Evolutionary conservation across 2,797 vertebrate genomes (phyloP).

Genomic region (Sphenopsis melanotis): DNA sequence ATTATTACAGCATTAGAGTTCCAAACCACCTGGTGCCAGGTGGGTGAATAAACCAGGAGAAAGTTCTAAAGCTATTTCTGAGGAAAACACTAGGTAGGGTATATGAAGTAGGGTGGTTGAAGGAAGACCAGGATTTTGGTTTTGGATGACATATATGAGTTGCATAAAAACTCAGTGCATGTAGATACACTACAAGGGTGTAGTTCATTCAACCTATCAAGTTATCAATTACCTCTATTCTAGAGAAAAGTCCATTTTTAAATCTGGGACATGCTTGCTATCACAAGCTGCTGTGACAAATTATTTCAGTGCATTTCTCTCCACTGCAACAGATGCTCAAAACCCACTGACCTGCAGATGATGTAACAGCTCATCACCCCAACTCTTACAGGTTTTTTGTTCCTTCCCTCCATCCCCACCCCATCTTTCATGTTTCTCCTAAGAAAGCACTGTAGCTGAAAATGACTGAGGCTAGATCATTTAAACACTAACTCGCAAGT

Average conservation of each 20-base stretch:
- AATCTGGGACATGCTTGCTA: not conserved
- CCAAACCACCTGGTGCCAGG: not conserved
- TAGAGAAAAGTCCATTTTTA: not conserved
- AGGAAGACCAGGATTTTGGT: slow-evolving; percentile 62
- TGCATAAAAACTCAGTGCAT: slow-evolving; percentile 36
- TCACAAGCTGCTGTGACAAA: not conserved
- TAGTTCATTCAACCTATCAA: not conserved
- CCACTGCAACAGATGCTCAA: not conserved
- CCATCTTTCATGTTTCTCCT: not conserved
- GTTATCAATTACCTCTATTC: not conserved
- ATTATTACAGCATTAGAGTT: not conserved
- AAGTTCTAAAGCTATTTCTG: slow-evolving; percentile 17
- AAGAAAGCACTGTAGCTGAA: slow-evolving; percentile 4
- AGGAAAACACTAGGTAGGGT: slow-evolving; percentile 17
- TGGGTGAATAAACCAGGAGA: not conserved
- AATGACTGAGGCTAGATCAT: slow-evolving; percentile 26
- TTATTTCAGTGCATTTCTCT: not conserved
- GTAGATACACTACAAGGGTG: not conserved
- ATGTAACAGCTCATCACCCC: slow-evolving; percentile 3
- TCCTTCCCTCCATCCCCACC: not conserved
- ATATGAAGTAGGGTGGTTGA: slow-evolving; percentile 30
- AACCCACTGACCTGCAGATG: not conserved
- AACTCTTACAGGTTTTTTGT: not conserved
- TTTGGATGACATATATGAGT: slow-evolving; percentile 53
- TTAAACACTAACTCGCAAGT: slow-evolving; percentile 53